Conservation (phyloP, 2,797 vertebrate genomes). For the Macropus fuliginosus region DNA sequence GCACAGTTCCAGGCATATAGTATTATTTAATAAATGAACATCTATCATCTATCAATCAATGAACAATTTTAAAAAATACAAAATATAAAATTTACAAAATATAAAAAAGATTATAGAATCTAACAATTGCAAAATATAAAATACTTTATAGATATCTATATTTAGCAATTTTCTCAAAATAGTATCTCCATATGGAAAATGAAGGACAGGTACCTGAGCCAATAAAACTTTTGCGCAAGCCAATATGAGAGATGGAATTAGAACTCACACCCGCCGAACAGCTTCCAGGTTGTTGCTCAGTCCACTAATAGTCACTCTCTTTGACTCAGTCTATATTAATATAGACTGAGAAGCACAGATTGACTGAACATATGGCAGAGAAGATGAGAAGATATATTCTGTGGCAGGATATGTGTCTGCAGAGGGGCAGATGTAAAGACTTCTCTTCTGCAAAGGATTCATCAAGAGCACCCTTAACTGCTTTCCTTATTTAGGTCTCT, state of each 20-base stretch:
- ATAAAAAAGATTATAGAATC: background rate
- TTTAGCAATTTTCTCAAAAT: slow-evolving; percentile 14
- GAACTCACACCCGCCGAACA: slow-evolving; percentile 77
- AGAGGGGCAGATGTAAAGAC: slow-evolving; percentile 69
- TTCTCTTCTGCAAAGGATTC: slow-evolving; percentile 36
- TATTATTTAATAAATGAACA: background rate
- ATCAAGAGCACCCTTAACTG: slow-evolving; percentile 75
- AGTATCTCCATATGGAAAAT: slow-evolving; percentile 21
- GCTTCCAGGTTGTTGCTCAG: slow-evolving; percentile 77
- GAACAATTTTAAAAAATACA: background rate
- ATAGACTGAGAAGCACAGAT: slow-evolving; percentile 80
- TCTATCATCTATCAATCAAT: background rate
- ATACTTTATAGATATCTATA: background rate
- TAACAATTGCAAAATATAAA: slow-evolving; percentile 4
- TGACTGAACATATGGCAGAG: slow-evolving; percentile 83
- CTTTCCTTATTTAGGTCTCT: slow-evolving; percentile 79
- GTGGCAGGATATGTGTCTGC: slow-evolving; percentile 73
- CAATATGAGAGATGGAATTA: slow-evolving; percentile 63
- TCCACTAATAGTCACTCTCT: slow-evolving; percentile 75
- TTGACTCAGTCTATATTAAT: slow-evolving; percentile 75
- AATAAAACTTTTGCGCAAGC: slow-evolving; percentile 46
- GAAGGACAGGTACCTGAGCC: background rate
- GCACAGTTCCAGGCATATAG: background rate
- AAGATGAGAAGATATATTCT: slow-evolving; percentile 80
- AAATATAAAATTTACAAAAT: slow-evolving; percentile 23